phyloP scores from a whole-genome alignment of 2,888 invertebrate genomes.

The Torymus auratus region DNA sequence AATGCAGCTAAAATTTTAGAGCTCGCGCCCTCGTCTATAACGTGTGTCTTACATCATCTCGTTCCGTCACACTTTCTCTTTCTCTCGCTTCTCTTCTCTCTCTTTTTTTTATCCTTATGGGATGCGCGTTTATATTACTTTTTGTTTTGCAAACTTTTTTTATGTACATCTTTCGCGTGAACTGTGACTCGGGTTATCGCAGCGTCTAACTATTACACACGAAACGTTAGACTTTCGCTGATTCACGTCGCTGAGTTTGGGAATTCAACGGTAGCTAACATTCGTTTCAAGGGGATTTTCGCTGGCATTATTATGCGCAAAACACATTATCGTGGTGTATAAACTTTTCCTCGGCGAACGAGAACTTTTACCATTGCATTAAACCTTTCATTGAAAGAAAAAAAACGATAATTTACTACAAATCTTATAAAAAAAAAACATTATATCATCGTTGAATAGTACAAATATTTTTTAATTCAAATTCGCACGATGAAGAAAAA shows the following conservation, averaged over 20 bases:
- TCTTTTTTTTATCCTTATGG: constrained; percentile 15
- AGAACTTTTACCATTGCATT: no score
- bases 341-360: no score
- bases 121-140: constrained; percentile 14
- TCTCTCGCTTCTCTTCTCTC: no score
- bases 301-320: no score
- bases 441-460: no score
- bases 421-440: no score
- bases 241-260: not conserved
- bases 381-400: no score
- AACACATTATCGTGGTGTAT: no score
- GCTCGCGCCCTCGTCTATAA: constrained; percentile 29
- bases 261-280: not conserved
- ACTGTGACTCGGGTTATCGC: constrained; percentile 24
- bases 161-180: constrained; percentile 21
- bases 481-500: no score
- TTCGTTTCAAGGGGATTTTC: not conserved
- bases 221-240: constrained; percentile 20
- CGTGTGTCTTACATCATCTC: constrained; percentile 10
- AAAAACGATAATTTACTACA: no score
- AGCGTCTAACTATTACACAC: not conserved
- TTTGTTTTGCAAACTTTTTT: constrained; percentile 10
- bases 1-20: constrained; percentile 53
- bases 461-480: no score
- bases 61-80: not conserved